These are phyloP conservation scores for Pogonognathellus flavescens DNA, from an alignment of 1,140 invertebrate genomes.

Conservation along the genomic window DNA sequence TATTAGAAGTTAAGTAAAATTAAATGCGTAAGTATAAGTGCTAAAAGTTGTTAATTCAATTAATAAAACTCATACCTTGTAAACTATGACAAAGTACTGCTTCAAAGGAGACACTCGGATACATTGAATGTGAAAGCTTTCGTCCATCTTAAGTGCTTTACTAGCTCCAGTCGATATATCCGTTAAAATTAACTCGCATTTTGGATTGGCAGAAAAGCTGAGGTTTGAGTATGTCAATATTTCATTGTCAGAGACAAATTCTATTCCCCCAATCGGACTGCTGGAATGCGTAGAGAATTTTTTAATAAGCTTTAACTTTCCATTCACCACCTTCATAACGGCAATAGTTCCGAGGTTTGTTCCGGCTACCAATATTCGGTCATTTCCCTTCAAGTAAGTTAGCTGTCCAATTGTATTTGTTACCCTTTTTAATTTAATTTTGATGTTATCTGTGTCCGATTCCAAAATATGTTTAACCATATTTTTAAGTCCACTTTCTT, in stretches of 20 bases:
- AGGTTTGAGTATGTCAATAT: conserved; percentile 62
- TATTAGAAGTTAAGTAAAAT: too few relatives aligned
- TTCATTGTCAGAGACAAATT: conserved; percentile 58
- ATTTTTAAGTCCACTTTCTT: neutral
- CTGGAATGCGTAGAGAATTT: conserved; percentile 62
- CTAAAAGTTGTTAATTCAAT: neutral
- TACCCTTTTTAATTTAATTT: conserved; percentile 59
- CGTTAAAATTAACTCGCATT: conserved; percentile 63
- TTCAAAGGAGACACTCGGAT: conserved; percentile 60
- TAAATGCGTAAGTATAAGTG: too few relatives aligned
- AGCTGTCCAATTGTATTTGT: conserved; percentile 54
- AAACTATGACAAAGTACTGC: conserved; percentile 64
- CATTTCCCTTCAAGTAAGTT: conserved; percentile 55
- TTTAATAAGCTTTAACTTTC: conserved; percentile 40
- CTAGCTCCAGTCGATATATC: conserved; percentile 57
- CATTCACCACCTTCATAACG: conserved; percentile 39
- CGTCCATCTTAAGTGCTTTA: conserved; percentile 61
- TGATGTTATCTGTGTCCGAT: conserved; percentile 40
- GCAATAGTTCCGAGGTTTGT: conserved; percentile 59
- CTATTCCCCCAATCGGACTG: conserved; percentile 61
- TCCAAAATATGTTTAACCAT: conserved; percentile 52
- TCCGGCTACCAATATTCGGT: conserved; percentile 53
- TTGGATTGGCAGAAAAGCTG: conserved; percentile 64
- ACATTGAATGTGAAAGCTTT: conserved; percentile 60
- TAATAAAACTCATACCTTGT: conserved; percentile 55